Evolutionary conservation across 2,113 vertebrate species (phyloP), one percentile per base, ranked within the genome.

Genomic region (Lagopus leucura): DNA sequence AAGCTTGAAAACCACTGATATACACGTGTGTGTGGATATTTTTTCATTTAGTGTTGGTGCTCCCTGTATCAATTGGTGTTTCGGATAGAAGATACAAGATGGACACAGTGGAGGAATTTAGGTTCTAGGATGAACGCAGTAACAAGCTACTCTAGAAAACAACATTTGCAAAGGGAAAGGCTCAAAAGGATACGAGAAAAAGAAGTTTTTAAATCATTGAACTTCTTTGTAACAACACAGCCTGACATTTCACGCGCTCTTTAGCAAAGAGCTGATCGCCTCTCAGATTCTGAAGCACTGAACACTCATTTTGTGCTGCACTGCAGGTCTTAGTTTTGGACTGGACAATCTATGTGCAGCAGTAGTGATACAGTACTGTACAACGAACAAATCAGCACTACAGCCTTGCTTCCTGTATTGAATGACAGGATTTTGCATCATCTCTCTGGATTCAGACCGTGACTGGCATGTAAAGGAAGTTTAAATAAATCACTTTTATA

Each of bases 271-370:
- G 67, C 67, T 61, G 54, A 52, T 85, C 67, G 76, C 67, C 43
- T 67, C 64, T 34, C 38, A 67, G 60, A 40, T 40, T 80, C 67
- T 48, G 38, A 40, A 2, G 8, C 50, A 65, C 72, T 75, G 61
- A 85, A 77, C 55, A 69, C 12, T 81, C 63, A 18, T 86, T 79
- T 91, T 52, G 66, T 95, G 77, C 94, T 95, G 93, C 95, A 94
- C 70, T 95, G 94, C 95, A 95, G 94, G 28, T 75, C 63, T 90
- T 43, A 8, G 83, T n/a, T 82, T 79, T 90, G 88, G 93, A 94
- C 36, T 77, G 82, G 12, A 94, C 80, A 81, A 90, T 57, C 24
- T 17, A 24, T 17, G 60, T 63, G 60, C 24, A 63, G 34, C 1
- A 95, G 82, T 70, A 92, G 54, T 73, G 74, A 90, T 34, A 47